Evolutionary conservation across 2,888 invertebrate species (phyloP), one percentile per base, ranked within the genome.

Genomic region (Bellardia bayeri): DNA sequence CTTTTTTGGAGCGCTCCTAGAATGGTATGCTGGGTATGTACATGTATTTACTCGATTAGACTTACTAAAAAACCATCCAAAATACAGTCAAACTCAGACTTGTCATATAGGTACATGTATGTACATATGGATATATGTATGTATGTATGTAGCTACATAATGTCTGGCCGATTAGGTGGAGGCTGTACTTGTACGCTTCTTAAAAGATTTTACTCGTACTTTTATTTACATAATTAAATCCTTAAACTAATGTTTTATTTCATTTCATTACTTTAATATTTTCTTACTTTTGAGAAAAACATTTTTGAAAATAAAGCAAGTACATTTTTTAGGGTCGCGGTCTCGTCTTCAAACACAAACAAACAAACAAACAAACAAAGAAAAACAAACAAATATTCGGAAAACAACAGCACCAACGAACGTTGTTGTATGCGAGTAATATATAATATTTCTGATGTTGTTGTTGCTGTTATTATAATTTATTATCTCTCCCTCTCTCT

Each of bases 121-220:
- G 1, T n/a, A n/a, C n/a, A n/a, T n/a, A n/a, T n/a, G n/a, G n/a
- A n/a, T n/a, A n/a, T n/a, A n/a, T n/a, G 23, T 23, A 23, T 23
- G 23, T 23, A 23, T 23, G 23, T 23, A 23, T 23, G 23, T 23
- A 23, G 0, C 1, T 23, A 23, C 1, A 23, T n/a, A n/a, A n/a
- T 16, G 3, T 9, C 3, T 64, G n/a, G 69, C 45, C 45, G 33
- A 61, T 64, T 71, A 13, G 40, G 68, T 54, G 54, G 85, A 85
- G 61, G 76, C 81, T 85, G 85, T 85, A 85, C 80, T 51, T 75
- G 61, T 56, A 68, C 42, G 30, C 8, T 49, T 49, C n/a, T 51
- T 8, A 2, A 42, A 56, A 56, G 9, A 58, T 3, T 40, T 72
- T n/a, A 23, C 6, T 45, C 30, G 16, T 56, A 9, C 11, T 40